A percentile compares a stretch with the other conserved stretches of the same genome.
Conservation (phyloP, 2,888 invertebrate genomes). For the Allygus modestus region DNA sequence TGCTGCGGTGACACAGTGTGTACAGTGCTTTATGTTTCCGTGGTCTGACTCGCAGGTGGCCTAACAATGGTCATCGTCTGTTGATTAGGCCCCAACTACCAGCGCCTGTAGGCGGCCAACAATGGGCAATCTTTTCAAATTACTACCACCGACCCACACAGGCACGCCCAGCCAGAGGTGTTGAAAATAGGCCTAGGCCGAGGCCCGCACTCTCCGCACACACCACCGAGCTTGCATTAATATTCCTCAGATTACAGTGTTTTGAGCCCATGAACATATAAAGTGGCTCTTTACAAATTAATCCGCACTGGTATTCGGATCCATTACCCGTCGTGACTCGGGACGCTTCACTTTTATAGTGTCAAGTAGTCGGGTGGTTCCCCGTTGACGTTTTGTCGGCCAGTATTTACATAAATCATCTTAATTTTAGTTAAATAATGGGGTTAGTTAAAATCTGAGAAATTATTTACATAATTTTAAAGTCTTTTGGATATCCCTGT, state of each 20-base stretch:
- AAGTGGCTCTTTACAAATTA: slow-evolving; percentile 40
- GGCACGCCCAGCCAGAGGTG: slow-evolving; percentile 55
- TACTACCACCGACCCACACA: slow-evolving; percentile 56
- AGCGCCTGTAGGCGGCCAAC: slow-evolving; percentile 60
- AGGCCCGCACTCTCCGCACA: not conserved
- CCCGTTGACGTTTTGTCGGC: too few relatives aligned
- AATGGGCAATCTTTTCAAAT: slow-evolving; percentile 62
- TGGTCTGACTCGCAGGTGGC: slow-evolving; percentile 42
- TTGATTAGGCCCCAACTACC: slow-evolving; percentile 60
- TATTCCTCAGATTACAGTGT: slow-evolving; percentile 43
- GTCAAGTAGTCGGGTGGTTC: not conserved
- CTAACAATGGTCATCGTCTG: slow-evolving; percentile 52
- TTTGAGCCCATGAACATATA: slow-evolving; percentile 47
- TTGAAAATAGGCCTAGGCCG: slow-evolving; percentile 61
- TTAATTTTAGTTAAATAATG: too few relatives aligned
- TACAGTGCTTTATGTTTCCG: slow-evolving; percentile 12
- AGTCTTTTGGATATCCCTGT: too few relatives aligned
- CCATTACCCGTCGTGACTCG: not conserved
- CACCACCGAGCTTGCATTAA: slow-evolving; percentile 9
- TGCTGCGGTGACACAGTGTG: not conserved
- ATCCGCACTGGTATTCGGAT: slow-evolving; percentile 4
- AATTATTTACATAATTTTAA: too few relatives aligned
- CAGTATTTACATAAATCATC: too few relatives aligned
- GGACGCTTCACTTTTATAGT: not conserved
- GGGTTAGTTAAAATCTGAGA: too few relatives aligned